Conservation (phyloP, 1,140 invertebrate genomes). For the Scaptodrosophila lebanonensis region DNA sequence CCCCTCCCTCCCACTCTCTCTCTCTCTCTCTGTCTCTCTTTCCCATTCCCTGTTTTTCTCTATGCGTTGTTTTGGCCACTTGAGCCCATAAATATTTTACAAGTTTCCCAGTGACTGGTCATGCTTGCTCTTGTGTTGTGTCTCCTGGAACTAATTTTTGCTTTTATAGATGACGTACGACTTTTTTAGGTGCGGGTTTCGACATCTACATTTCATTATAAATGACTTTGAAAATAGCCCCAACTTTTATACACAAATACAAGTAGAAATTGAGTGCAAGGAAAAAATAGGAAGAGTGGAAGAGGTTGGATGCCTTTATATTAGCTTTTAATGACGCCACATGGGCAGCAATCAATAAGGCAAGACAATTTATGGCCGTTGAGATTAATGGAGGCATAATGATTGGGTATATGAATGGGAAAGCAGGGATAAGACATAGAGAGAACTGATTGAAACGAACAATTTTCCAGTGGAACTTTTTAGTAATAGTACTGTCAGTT, state of each 20-base stretch:
- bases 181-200: slow-evolving; percentile 36
- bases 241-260: slow-evolving; percentile 43
- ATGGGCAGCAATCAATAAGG: slow-evolving; percentile 38
- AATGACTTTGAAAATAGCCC: slow-evolving; percentile 65
- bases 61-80: slow-evolving; percentile 29
- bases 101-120: slow-evolving; percentile 36
- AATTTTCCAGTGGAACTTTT: too few relatives aligned
- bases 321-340: slow-evolving; percentile 23
- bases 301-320: not conserved
- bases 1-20: not conserved
- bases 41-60: slow-evolving; percentile 28
- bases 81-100: slow-evolving; percentile 71
- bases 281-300: too few relatives aligned
- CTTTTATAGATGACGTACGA: slow-evolving; percentile 58
- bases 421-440: too few relatives aligned
- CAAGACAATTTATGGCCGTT: slow-evolving; percentile 37
- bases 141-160: slow-evolving; percentile 53
- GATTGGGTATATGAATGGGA: slow-evolving; percentile 21
- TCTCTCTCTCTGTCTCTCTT: slow-evolving; percentile 1
- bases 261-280: slow-evolving; percentile 39
- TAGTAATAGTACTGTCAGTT: too few relatives aligned
- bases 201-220: slow-evolving; percentile 70
- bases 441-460: too few relatives aligned
- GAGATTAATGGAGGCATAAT: slow-evolving; percentile 37
- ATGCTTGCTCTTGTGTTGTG: not conserved